Conservation (phyloP, 2,888 invertebrate genomes). For the Agrochola litura region DNA sequence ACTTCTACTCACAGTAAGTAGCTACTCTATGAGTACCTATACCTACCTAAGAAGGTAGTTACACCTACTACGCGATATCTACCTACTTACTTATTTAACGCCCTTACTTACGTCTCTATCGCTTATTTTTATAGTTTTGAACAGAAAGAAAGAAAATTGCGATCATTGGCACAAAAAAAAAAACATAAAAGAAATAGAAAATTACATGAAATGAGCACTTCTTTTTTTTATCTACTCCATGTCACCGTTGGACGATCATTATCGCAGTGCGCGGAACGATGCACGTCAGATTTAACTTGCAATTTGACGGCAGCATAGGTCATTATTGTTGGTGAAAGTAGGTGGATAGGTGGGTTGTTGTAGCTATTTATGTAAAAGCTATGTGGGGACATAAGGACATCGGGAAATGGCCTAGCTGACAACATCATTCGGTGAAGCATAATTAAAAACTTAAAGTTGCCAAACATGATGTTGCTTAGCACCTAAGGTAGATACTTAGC, state of each 20-base stretch:
- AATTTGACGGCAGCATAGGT: conserved; percentile 64
- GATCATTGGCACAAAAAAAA: too few relatives aligned
- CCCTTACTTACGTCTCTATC: too few relatives aligned
- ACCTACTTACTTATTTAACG: too few relatives aligned
- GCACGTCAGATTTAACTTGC: conserved; percentile 67
- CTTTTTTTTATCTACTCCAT: conserved; percentile 10
- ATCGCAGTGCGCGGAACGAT: conserved; percentile 68
- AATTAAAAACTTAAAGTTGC: background rate
- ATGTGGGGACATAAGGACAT: background rate
- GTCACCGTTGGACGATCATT: conserved; percentile 69
- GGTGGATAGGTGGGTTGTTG: background rate
- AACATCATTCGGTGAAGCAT: background rate
- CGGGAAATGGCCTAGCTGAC: background rate
- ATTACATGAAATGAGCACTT: too few relatives aligned
- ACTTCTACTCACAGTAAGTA: too few relatives aligned
- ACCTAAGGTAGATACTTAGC: too few relatives aligned
- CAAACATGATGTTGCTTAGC: background rate
- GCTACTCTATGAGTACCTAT: too few relatives aligned
- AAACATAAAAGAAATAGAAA: too few relatives aligned
- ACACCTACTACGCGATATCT: too few relatives aligned
- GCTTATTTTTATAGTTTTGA: too few relatives aligned
- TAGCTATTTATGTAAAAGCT: background rate
- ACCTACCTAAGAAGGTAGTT: too few relatives aligned
- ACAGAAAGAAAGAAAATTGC: too few relatives aligned
- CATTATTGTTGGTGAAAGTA: conserved; percentile 36